These are phyloP conservation scores for Drosophila oshimai DNA, from an alignment of 1,140 invertebrate genomes.

Conservation along the genomic window DNA sequence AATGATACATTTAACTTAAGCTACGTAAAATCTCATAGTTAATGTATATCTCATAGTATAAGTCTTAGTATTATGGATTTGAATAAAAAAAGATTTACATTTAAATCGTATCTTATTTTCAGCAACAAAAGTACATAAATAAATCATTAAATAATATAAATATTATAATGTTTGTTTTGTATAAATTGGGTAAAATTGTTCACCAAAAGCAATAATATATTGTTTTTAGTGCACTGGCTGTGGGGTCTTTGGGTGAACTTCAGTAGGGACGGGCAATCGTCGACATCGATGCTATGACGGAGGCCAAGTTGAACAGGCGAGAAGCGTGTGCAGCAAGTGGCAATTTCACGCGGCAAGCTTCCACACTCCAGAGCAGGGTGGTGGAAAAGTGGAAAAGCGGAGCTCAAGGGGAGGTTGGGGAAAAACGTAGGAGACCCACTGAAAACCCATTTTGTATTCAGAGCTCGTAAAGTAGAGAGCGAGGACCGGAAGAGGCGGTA, in stretches of 20 bases:
- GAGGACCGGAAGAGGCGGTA: conserved; percentile 21
- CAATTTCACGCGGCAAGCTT: conserved; percentile 73
- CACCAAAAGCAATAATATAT: too few species aligned
- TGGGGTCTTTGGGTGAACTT: conserved; percentile 3
- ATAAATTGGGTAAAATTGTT: too few species aligned
- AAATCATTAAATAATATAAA: too few species aligned
- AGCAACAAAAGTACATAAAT: too few species aligned
- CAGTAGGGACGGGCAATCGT: conserved; percentile 18
- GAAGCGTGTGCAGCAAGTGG: conserved; percentile 74
- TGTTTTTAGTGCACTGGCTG: background rate
- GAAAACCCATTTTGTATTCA: conserved; percentile 78
- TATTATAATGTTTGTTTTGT: too few species aligned
- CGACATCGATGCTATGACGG: conserved; percentile 65
- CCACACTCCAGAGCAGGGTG: background rate
- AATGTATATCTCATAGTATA: too few species aligned
- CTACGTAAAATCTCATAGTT: too few species aligned
- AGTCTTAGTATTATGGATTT: too few species aligned
- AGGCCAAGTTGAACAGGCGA: conserved; percentile 80
- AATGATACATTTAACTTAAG: too few species aligned
- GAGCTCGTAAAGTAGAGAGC: conserved; percentile 73
- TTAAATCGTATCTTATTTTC: too few species aligned
- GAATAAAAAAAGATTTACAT: too few species aligned
- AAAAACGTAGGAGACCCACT: conserved; percentile 1
- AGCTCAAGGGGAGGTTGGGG: background rate
- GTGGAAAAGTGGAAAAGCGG: background rate